Percentiles rank a stretch among this genome's conserved stretches.
Conservation (phyloP, 2,797 vertebrate genomes). For the Tympanoctomys barrerae region DNA sequence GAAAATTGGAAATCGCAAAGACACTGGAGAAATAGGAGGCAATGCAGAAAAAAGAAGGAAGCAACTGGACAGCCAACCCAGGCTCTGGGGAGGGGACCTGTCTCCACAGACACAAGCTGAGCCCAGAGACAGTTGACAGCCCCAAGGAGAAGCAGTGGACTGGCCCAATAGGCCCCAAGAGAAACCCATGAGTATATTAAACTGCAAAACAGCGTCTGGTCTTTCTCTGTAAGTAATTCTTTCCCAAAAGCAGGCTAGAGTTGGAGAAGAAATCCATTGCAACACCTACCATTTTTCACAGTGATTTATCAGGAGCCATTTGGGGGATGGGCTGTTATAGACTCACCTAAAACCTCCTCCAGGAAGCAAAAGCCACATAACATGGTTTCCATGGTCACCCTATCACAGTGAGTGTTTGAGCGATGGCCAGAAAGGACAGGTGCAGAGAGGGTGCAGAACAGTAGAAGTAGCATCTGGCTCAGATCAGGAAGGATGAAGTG, state of each 20-base stretch:
- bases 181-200: not conserved
- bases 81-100: not conserved
- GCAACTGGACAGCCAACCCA: not conserved
- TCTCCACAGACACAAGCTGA: not conserved
- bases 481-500: too few relatives aligned
- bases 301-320: not conserved
- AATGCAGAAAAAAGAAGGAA: too few relatives aligned
- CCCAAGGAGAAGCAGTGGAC: not conserved
- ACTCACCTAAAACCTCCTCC: not conserved
- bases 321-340: not conserved
- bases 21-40: too few relatives aligned
- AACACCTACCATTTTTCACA: not conserved
- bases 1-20: too few relatives aligned
- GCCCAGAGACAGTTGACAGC: not conserved
- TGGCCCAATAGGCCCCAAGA: not conserved
- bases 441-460: not conserved
- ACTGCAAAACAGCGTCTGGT: not conserved
- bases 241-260: not conserved
- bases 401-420: not conserved
- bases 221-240: not conserved
- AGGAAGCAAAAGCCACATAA: not conserved
- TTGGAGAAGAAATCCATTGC: not conserved
- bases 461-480: not conserved
- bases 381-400: not conserved
- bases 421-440: not conserved